Conservation (phyloP, 2,888 invertebrate genomes). For the Melipona bicolor region DNA sequence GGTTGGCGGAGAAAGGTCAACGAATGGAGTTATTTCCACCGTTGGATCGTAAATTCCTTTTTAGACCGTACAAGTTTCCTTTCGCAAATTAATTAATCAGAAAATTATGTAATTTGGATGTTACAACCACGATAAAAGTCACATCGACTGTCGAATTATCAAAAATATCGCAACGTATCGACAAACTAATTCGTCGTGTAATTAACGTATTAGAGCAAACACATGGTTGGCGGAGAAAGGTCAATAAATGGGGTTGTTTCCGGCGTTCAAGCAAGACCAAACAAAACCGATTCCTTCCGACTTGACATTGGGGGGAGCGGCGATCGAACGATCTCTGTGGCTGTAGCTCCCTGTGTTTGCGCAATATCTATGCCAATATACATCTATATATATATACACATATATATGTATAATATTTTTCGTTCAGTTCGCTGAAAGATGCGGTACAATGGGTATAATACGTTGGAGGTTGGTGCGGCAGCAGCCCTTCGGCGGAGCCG, state of each 20-base stretch:
- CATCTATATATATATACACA: background rate
- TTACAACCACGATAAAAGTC: too few relatives aligned
- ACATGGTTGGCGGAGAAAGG: background rate
- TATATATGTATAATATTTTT: background rate
- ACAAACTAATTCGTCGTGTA: too few relatives aligned
- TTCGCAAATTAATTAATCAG: too few relatives aligned
- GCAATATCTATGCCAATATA: conserved; percentile 45
- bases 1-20: conserved; percentile 1
- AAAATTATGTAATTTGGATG: too few relatives aligned
- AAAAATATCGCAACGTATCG: too few relatives aligned
- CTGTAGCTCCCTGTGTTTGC: conserved; percentile 47
- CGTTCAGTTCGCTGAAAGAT: conserved; percentile 31
- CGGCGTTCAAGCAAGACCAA: conserved; percentile 30
- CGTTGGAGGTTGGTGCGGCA: conserved; percentile 37
- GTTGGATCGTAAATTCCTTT: background rate
- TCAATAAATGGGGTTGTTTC: conserved; percentile 23
- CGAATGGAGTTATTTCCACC: conserved; percentile 19
- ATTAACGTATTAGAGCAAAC: background rate
- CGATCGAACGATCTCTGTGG: conserved; percentile 10
- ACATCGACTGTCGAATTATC: too few relatives aligned
- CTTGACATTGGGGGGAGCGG: conserved; percentile 42
- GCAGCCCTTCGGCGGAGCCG: conserved; percentile 25
- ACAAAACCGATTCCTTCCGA: conserved; percentile 41
- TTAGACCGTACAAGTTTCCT: too few relatives aligned
- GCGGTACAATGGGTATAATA: conserved; percentile 53